Percentiles rank a stretch among this genome's conserved stretches.
phyloP scores from a whole-genome alignment of 2,888 invertebrate species.

The Agriopis marginaria region DNA sequence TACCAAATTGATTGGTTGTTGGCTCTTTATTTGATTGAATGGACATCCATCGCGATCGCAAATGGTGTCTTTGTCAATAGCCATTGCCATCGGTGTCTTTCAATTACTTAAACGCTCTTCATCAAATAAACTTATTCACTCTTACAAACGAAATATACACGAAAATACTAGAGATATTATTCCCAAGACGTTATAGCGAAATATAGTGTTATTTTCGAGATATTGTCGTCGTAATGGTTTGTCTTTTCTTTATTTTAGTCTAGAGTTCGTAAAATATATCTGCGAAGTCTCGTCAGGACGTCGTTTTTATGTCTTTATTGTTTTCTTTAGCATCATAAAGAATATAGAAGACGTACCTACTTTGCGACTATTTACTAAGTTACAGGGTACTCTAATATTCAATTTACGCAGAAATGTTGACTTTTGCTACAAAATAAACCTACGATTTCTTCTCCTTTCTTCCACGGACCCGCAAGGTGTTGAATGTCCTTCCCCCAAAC shows the following conservation, averaged over 20 bases:
- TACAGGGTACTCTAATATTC: background rate
- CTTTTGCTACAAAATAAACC: background rate
- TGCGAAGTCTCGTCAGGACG: slow-evolving; percentile 12
- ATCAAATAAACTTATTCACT: slow-evolving; percentile 20
- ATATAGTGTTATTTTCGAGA: slow-evolving; percentile 27
- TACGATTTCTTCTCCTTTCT: no score
- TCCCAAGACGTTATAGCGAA: slow-evolving; percentile 20
- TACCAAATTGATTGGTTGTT: slow-evolving; percentile 41
- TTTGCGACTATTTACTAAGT: slow-evolving; percentile 7
- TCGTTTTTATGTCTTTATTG: slow-evolving; percentile 31
- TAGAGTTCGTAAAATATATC: slow-evolving; percentile 24
- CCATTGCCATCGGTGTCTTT: slow-evolving; percentile 30
- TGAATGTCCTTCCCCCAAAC: no score
- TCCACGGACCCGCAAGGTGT: no score
- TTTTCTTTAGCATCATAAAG: slow-evolving; percentile 16
- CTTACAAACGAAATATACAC: slow-evolving; percentile 13
- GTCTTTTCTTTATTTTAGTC: slow-evolving; percentile 16
- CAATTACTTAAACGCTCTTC: slow-evolving; percentile 35
- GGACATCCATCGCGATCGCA: slow-evolving; percentile 34
- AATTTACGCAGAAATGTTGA: no score
- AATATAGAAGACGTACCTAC: background rate
- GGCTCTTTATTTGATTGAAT: slow-evolving; percentile 48
- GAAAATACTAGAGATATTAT: slow-evolving; percentile 10
- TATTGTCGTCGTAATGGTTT: slow-evolving; percentile 19
- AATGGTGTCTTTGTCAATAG: slow-evolving; percentile 40